These are phyloP conservation scores for Lepas anatifera DNA, from an alignment of 2,888 invertebrate genomes.

Conservation along the genomic window DNA sequence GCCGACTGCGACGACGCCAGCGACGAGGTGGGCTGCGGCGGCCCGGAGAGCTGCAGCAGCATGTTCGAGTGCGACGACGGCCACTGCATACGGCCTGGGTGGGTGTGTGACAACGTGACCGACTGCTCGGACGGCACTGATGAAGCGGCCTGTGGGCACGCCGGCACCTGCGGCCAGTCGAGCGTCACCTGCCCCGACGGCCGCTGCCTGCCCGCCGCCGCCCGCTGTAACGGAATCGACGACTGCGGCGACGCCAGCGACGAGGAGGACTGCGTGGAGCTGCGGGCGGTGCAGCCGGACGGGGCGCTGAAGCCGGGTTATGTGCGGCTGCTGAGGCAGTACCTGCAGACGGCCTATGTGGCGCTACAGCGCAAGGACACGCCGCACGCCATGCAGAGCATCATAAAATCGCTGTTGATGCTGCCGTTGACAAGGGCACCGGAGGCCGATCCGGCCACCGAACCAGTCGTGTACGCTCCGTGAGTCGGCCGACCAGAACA, in stretches of 20 bases:
- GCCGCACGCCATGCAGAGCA: neutral
- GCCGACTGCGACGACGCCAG: conserved; percentile 13
- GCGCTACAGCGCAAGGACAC: neutral
- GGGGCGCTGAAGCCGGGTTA: neutral
- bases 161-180: neutral
- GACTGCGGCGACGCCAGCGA: conserved; percentile 14
- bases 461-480: too few relatives aligned
- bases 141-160: neutral
- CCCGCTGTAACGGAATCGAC: conserved; percentile 10
- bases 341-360: neutral
- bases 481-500: too few relatives aligned
- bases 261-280: conserved; percentile 2
- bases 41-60: neutral
- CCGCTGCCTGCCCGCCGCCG: neutral
- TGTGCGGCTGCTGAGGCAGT: neutral
- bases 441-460: too few relatives aligned
- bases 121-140: neutral
- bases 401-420: neutral
- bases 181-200: conserved; percentile 1
- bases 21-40: neutral
- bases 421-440: too few relatives aligned
- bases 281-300: neutral
- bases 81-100: neutral
- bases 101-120: neutral
- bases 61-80: neutral